phyloP scores from a whole-genome alignment of 1,140 invertebrate species.

The Alviniconcha marisindica region DNA sequence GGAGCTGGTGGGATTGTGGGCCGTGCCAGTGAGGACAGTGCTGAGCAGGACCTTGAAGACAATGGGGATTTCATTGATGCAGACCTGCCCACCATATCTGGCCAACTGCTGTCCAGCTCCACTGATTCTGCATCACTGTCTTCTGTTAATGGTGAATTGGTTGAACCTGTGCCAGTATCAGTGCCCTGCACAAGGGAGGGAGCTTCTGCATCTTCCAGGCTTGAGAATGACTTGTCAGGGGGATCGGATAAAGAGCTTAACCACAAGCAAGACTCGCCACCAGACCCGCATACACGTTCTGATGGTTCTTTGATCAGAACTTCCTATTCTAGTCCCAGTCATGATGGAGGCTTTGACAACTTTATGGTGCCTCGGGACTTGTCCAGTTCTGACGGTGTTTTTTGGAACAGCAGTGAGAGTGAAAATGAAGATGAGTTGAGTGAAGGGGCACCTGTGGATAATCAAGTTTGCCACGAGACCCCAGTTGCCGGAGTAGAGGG shows the following conservation, averaged over 20 bases:
- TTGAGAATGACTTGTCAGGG: slow-evolving; percentile 41
- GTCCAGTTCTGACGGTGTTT: slow-evolving; percentile 26
- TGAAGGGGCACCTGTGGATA: background rate
- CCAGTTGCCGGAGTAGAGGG: slow-evolving; percentile 1
- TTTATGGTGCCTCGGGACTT: background rate
- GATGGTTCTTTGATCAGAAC: slow-evolving; percentile 34
- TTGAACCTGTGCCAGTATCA: slow-evolving; percentile 45
- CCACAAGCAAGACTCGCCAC: slow-evolving; percentile 30
- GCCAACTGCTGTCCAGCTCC: slow-evolving; percentile 63
- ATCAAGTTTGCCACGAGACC: slow-evolving; percentile 8
- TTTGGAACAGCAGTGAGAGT: slow-evolving; percentile 51
- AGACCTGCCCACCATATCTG: slow-evolving; percentile 64
- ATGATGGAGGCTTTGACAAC: slow-evolving; percentile 39
- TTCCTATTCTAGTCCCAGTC: slow-evolving; percentile 44
- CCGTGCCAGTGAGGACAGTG: background rate
- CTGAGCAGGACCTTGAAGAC: slow-evolving; percentile 57
- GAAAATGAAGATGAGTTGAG: slow-evolving; percentile 48
- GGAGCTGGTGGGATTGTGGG: background rate
- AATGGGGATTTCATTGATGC: slow-evolving; percentile 72
- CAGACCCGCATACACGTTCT: slow-evolving; percentile 1
- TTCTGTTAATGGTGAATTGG: slow-evolving; percentile 59
- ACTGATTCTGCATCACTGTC: slow-evolving; percentile 62
- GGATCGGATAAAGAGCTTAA: slow-evolving; percentile 32
- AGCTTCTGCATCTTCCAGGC: slow-evolving; percentile 42
- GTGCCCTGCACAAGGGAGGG: slow-evolving; percentile 34